Evolutionary conservation across 2,888 invertebrate genomes (phyloP).

Genomic region (Acleris literana): DNA sequence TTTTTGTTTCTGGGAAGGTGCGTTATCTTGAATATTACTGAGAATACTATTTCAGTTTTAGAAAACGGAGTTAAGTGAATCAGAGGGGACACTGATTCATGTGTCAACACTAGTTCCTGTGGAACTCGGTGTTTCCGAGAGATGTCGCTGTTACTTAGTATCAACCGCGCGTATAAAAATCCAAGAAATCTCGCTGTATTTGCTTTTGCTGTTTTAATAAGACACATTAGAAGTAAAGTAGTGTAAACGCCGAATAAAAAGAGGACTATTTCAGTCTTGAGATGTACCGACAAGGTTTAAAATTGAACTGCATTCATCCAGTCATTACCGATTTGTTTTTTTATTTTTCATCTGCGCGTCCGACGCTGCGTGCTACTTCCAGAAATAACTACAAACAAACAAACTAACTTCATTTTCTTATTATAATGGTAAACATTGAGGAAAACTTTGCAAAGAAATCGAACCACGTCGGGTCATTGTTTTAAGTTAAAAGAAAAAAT

Average conservation of each 20-base stretch:
- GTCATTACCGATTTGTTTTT: too few species aligned
- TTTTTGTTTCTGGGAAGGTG: slow-evolving; percentile 32
- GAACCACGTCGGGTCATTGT: too few species aligned
- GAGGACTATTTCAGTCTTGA: background rate
- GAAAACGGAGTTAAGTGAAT: slow-evolving; percentile 31
- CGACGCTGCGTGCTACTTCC: too few species aligned
- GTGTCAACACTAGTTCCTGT: slow-evolving; percentile 27
- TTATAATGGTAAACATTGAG: too few species aligned
- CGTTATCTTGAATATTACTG: slow-evolving; percentile 29
- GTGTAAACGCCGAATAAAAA: background rate
- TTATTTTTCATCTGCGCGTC: too few species aligned
- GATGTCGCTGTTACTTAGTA: slow-evolving; percentile 14
- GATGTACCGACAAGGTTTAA: background rate
- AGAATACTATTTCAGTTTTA: slow-evolving; percentile 31
- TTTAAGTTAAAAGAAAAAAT: too few species aligned
- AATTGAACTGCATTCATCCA: background rate
- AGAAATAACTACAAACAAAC: too few species aligned
- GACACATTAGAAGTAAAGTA: background rate
- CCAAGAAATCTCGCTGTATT: too few species aligned
- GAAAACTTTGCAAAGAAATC: too few species aligned
- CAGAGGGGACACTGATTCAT: slow-evolving; percentile 29
- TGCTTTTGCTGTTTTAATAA: background rate
- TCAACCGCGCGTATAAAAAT: background rate
- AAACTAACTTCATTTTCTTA: too few species aligned
- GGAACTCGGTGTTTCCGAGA: slow-evolving; percentile 11